These are phyloP conservation scores for Myripristis murdjan DNA, from an alignment of 2,797 vertebrate species.

Conservation along the genomic window DNA sequence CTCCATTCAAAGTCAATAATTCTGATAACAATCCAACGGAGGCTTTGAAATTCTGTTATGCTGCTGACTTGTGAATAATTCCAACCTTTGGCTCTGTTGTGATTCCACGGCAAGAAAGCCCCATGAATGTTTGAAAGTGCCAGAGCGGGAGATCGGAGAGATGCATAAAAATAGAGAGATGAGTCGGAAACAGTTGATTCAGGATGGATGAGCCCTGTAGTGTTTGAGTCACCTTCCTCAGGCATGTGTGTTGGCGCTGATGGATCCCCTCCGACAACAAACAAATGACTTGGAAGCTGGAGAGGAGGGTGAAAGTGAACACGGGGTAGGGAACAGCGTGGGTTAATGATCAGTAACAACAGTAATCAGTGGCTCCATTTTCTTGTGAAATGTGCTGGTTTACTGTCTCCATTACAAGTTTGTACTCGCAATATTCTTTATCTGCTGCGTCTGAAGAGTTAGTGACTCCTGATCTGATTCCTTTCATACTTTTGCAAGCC, in stretches of 20 bases:
- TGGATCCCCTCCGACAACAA: conserved; percentile 26
- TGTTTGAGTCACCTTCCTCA: conserved; percentile 47
- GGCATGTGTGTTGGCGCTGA: conserved; percentile 31
- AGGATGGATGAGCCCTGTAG: conserved; percentile 12
- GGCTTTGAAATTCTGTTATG: conserved; percentile 25
- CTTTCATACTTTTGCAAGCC: background rate
- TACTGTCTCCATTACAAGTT: background rate
- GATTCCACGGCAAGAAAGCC: background rate
- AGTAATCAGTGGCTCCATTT: conserved; percentile 14
- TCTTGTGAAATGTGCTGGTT: background rate
- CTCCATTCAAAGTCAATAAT: conserved; percentile 25
- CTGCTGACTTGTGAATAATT: conserved; percentile 36
- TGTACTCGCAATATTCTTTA: background rate
- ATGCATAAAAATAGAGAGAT: conserved; percentile 20
- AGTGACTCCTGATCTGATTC: background rate
- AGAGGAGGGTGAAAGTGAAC: conserved; percentile 52
- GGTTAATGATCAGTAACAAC: conserved; percentile 14
- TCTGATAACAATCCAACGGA: conserved; percentile 20
- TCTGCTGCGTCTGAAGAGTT: no score
- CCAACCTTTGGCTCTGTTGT: conserved; percentile 16
- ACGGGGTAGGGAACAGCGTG: conserved; percentile 18
- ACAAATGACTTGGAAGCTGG: conserved; percentile 14
- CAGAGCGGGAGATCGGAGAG: background rate
- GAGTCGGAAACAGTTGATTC: conserved; percentile 14
- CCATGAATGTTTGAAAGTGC: conserved; percentile 21